phyloP scores from a whole-genome alignment of 2,888 invertebrate species.

The Spodoptera picta region DNA sequence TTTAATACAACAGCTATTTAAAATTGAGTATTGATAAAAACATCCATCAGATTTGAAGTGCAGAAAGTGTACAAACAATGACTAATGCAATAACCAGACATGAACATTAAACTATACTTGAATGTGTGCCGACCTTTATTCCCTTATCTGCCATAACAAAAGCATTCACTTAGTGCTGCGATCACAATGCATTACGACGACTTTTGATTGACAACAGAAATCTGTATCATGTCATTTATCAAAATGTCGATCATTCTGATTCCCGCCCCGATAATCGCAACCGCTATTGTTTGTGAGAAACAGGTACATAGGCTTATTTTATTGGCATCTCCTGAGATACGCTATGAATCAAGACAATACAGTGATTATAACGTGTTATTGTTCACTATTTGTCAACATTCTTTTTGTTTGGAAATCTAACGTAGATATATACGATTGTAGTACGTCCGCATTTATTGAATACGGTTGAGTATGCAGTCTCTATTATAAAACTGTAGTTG shows the following conservation, averaged over 20 bases:
- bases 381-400: no score
- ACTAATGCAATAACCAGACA: conserved; percentile 15
- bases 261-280: conserved; percentile 48
- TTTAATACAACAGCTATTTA: conserved; percentile 3
- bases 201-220: conserved; percentile 73
- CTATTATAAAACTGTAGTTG: no score
- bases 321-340: no score
- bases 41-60: no score
- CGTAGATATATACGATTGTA: no score
- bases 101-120: conserved; percentile 12
- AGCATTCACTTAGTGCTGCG: conserved; percentile 64
- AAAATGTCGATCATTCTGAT: conserved; percentile 68
- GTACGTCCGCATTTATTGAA: no score
- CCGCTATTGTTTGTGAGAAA: conserved; percentile 58
- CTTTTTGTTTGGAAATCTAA: no score
- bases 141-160: conserved; percentile 53
- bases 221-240: conserved; percentile 70
- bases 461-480: no score
- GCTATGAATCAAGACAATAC: no score
- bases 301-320: conserved; percentile 18
- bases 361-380: no score
- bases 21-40: conserved; percentile 2
- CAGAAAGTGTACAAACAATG: conserved; percentile 8
- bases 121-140: conserved; percentile 36
- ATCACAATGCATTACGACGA: conserved; percentile 68